Percentiles rank a stretch among this genome's conserved stretches.
phyloP scores from a whole-genome alignment of 1,140 invertebrate species.

The Drosophila parabipectinata region DNA sequence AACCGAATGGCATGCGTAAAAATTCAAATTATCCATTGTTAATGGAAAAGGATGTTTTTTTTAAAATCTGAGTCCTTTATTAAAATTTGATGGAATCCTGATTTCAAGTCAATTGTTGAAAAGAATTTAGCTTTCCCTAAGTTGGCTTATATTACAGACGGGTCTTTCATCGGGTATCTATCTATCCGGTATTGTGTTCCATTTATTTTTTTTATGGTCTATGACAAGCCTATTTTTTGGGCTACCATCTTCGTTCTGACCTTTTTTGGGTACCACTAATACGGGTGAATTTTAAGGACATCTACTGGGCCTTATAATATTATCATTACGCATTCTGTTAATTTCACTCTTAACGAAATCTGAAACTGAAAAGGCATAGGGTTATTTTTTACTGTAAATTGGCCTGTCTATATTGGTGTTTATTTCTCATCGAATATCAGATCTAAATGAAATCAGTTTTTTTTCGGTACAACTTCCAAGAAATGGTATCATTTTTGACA shows the following conservation, averaged over 20 bases:
- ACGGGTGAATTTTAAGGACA: conserved; percentile 1
- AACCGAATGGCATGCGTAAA: background rate
- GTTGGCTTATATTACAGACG: conserved; percentile 1
- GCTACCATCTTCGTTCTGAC: background rate
- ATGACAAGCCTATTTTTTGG: background rate
- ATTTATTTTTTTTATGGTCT: conserved; percentile 9
- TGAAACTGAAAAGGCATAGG: background rate
- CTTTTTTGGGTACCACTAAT: conserved; percentile 2
- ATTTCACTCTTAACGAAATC: conserved; percentile 3
- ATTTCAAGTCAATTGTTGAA: background rate
- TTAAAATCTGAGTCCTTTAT: too few species aligned
- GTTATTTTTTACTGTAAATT: background rate
- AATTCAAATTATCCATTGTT: too few species aligned
- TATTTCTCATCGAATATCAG: background rate
- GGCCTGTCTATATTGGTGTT: background rate
- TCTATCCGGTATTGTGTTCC: conserved; percentile 2
- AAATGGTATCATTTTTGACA: too few species aligned
- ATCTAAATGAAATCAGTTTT: background rate
- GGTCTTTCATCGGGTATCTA: conserved; percentile 2
- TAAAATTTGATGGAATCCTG: too few species aligned
- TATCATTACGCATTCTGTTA: background rate
- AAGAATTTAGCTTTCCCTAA: background rate
- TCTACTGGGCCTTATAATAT: background rate
- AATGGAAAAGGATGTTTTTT: too few species aligned
- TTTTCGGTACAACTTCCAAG: too few species aligned